phyloP scores from a whole-genome alignment of 2,888 invertebrate genomes.

The Epistrophe grossulariae region DNA sequence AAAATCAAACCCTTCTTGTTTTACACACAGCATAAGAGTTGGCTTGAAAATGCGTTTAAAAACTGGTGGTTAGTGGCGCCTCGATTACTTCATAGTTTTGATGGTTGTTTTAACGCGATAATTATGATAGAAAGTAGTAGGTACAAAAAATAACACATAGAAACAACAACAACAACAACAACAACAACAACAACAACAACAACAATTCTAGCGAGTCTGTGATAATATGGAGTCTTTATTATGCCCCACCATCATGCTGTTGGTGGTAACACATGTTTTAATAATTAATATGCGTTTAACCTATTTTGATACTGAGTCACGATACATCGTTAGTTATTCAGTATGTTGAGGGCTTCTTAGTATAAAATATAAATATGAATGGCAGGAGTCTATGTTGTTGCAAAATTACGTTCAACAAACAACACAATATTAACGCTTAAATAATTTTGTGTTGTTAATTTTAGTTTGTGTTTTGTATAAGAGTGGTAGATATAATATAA shows the following conservation, averaged over 20 bases:
- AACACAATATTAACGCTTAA: conserved; percentile 17
- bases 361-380: not conserved
- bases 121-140: conserved; percentile 65
- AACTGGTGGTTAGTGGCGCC: conserved; percentile 46
- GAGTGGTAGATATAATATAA: not conserved
- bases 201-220: conserved; percentile 34
- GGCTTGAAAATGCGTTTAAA: conserved; percentile 59
- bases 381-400: conserved; percentile 8
- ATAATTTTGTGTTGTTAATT: conserved; percentile 31
- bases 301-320: conserved; percentile 62
- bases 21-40: conserved; percentile 3
- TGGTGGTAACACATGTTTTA: conserved; percentile 64
- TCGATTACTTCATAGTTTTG: conserved; percentile 62
- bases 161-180: conserved; percentile 14
- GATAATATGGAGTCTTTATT: conserved; percentile 23
- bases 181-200: conserved; percentile 22
- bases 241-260: conserved; percentile 20
- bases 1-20: conserved; percentile 7
- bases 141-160: not conserved
- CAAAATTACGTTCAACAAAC: conserved; percentile 15
- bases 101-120: conserved; percentile 74
- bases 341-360: conserved; percentile 10
- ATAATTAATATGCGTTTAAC: conserved; percentile 74
- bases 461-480: not conserved
- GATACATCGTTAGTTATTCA: conserved; percentile 47